These are phyloP conservation scores for Trogon melanurus DNA, from an alignment of 2,113 vertebrate species.

Conservation along the genomic window DNA sequence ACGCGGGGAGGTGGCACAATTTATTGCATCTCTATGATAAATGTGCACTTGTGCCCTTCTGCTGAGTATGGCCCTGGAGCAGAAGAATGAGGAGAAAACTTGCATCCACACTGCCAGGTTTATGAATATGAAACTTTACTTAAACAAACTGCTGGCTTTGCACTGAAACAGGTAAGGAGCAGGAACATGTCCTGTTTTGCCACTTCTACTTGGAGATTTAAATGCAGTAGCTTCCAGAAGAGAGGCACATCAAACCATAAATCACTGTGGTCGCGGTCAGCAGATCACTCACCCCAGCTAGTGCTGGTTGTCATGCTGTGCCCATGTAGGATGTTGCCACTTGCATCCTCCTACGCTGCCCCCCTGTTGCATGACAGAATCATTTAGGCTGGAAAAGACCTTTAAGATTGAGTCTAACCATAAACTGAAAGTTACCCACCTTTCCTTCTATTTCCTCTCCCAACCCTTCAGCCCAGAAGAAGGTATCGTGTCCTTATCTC, in stretches of 20 bases:
- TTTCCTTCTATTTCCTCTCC: neutral
- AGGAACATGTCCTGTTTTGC: neutral
- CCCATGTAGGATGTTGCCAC: neutral
- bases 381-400: neutral
- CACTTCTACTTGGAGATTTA: neutral
- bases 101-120: neutral
- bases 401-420: neutral
- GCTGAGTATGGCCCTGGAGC: neutral
- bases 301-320: neutral
- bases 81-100: neutral
- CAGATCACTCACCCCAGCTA: neutral
- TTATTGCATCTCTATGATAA: neutral
- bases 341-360: neutral
- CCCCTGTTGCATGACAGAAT: neutral
- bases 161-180: neutral
- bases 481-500: neutral
- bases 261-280: neutral
- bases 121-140: neutral
- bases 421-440: neutral
- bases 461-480: neutral
- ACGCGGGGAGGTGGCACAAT: neutral
- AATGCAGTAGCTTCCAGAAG: neutral
- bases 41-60: neutral
- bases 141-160: neutral
- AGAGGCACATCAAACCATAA: neutral